Conservation (phyloP, 2,797 vertebrate species). For the Spondyliosoma cantharus region DNA sequence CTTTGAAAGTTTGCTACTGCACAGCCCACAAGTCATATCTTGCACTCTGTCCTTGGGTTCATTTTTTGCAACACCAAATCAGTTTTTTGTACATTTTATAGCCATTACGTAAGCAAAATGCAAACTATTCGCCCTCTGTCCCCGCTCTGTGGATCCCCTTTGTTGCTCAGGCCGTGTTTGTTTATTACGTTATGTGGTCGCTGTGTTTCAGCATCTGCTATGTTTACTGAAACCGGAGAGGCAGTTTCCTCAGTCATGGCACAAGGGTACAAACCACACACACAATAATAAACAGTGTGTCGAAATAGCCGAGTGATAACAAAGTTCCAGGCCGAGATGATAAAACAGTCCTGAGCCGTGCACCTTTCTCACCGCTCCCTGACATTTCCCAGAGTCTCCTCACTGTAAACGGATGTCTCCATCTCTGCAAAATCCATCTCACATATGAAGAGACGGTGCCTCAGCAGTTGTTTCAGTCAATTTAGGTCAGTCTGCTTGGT, state of each 20-base stretch:
- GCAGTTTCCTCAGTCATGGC: constrained; percentile 65
- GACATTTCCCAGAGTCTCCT: constrained; percentile 65
- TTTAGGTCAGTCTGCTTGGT: constrained; percentile 39
- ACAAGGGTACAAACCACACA: constrained; percentile 64
- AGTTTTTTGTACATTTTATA: constrained; percentile 22
- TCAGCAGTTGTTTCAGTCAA: constrained; percentile 53
- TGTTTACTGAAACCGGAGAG: constrained; percentile 73
- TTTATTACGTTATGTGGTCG: constrained; percentile 57
- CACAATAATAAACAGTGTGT: constrained; percentile 65
- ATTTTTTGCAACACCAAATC: constrained; percentile 25
- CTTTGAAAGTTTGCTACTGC: constrained; percentile 14
- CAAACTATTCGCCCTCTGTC: constrained; percentile 12
- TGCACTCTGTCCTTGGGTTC: not conserved
- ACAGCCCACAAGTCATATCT: not conserved
- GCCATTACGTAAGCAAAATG: constrained; percentile 1
- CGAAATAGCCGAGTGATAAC: constrained; percentile 61
- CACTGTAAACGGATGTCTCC: constrained; percentile 43
- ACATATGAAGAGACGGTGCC: constrained; percentile 27
- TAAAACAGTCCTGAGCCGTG: constrained; percentile 19
- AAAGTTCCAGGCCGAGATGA: constrained; percentile 50
- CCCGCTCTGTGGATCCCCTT: not conserved
- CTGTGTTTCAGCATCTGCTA: constrained; percentile 43
- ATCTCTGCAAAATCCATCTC: constrained; percentile 24
- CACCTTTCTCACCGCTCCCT: constrained; percentile 38
- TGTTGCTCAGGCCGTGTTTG: constrained; percentile 50